A percentile compares a stretch with the other conserved stretches of the same genome.
These are phyloP conservation scores for Melanerpes formicivorus DNA, from an alignment of 2,113 vertebrate species.

Conservation along the genomic window DNA sequence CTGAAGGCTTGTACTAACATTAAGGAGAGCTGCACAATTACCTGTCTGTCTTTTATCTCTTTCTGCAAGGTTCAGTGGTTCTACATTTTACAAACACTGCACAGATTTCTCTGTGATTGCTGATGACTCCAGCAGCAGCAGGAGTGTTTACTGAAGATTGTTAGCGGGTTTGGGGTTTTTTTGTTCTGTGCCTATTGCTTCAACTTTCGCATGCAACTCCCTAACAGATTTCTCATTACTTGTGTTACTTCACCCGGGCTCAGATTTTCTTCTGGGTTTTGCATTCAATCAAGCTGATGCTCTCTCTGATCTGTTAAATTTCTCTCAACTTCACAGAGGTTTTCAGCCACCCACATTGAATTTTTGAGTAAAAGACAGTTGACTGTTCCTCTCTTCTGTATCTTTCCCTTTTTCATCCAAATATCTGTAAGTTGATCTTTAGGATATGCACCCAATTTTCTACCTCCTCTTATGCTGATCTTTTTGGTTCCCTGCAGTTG, in stretches of 20 bases:
- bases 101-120: not conserved
- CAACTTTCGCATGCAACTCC: not conserved
- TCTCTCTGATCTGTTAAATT: not conserved
- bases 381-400: not conserved
- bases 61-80: not conserved
- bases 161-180: not conserved
- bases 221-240: not conserved
- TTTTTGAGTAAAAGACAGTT: not conserved
- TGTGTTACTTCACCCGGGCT: not conserved
- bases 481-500: not conserved
- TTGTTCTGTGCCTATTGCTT: not conserved
- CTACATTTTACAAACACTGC: not conserved
- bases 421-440: not conserved
- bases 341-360: not conserved
- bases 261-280: not conserved
- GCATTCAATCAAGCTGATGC: not conserved
- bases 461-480: not conserved
- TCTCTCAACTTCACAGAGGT: not conserved
- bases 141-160: not conserved
- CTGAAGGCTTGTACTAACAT: not conserved
- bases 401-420: not conserved
- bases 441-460: not conserved
- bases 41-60: not conserved
- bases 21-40: not conserved
- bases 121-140: not conserved